These are phyloP conservation scores for Polypterus bichir DNA, from an alignment of 2,113 vertebrate genomes.

Conservation along the genomic window DNA sequence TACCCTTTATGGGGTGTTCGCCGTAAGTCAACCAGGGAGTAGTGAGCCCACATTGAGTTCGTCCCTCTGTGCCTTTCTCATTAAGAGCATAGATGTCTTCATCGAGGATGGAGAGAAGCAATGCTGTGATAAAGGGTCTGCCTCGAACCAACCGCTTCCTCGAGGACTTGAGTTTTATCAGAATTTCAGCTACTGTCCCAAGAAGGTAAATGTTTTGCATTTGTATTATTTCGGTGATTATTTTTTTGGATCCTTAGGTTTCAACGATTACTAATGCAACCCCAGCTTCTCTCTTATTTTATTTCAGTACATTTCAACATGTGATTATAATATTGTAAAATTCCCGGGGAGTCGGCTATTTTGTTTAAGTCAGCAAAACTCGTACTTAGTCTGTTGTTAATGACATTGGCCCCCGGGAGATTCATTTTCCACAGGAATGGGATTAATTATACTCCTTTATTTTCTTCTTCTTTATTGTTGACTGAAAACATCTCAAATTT, in stretches of 20 bases:
- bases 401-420: too few relatives aligned
- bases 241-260: neutral
- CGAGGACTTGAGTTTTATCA: constrained; percentile 78
- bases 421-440: neutral
- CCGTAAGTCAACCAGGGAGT: constrained; percentile 34
- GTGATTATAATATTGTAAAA: too few relatives aligned
- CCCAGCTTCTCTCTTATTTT: too few relatives aligned
- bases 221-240: neutral
- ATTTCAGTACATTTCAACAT: too few relatives aligned
- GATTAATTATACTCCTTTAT: too few relatives aligned
- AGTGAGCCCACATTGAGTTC: constrained; percentile 40
- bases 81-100: constrained; percentile 54
- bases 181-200: constrained; percentile 62
- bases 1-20: constrained; percentile 76
- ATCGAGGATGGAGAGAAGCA: constrained; percentile 63
- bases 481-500: too few relatives aligned
- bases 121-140: constrained; percentile 51
- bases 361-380: too few relatives aligned
- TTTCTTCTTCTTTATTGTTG: too few relatives aligned
- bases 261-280: too few relatives aligned
- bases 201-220: constrained; percentile 55
- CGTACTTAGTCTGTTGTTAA: too few relatives aligned
- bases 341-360: too few relatives aligned
- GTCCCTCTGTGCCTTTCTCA: constrained; percentile 76
- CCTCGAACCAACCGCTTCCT: constrained; percentile 32